Percentiles rank a stretch among this genome's conserved stretches.
phyloP scores from a whole-genome alignment of 2,888 invertebrate genomes.

The Caenorhabditis angaria region DNA sequence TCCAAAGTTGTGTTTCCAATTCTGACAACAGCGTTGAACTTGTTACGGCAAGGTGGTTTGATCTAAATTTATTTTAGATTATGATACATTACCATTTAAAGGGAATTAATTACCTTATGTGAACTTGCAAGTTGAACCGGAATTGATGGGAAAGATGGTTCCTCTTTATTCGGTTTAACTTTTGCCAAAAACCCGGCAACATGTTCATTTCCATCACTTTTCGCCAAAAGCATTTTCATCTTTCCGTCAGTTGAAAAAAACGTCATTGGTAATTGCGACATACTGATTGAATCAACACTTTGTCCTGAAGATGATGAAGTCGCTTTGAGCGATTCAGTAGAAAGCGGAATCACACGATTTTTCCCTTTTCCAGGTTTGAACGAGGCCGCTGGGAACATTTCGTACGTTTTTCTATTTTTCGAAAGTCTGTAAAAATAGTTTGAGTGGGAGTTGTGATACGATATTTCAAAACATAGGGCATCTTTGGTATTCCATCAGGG shows the following conservation, averaged over 20 bases:
- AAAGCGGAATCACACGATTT: background rate
- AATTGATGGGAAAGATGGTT: conserved; percentile 15
- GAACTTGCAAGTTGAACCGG: conserved; percentile 21
- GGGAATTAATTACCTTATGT: background rate
- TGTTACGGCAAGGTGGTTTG: conserved; percentile 10
- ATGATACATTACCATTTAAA: background rate
- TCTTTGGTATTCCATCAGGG: too few species aligned
- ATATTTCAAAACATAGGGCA: background rate
- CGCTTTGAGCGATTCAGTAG: background rate
- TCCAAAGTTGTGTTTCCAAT: conserved; percentile 8
- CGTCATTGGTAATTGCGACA: conserved; percentile 8
- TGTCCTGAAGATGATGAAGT: background rate
- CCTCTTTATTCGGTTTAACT: conserved; percentile 7
- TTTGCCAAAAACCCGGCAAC: background rate
- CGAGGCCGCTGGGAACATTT: background rate
- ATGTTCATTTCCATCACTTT: background rate
- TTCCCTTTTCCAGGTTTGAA: background rate
- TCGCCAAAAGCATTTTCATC: conserved; percentile 17
- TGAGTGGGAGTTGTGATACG: too few species aligned
- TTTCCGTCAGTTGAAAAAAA: conserved; percentile 25
- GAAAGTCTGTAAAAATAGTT: too few species aligned
- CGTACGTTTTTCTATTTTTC: background rate
- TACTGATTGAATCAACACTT: background rate
- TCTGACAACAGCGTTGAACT: conserved; percentile 14
- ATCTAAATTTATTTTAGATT: conserved; percentile 5